Evolutionary conservation across 64 coral and sea anemone species (phyloP).

Genomic region (Cladopsammia gracilis): DNA sequence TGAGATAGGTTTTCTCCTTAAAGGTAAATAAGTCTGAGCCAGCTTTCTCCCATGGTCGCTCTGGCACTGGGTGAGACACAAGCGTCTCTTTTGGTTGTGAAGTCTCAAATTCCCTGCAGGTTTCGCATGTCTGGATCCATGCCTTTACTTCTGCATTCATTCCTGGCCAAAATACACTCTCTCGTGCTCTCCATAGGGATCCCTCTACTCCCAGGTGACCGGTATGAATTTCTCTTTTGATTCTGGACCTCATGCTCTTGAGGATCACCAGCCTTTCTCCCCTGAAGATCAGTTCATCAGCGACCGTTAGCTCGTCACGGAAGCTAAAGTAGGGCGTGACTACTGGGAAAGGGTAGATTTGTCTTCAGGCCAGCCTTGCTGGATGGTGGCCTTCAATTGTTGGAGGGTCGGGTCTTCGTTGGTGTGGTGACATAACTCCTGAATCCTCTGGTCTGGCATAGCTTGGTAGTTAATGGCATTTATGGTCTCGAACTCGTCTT

Average conservation of each 20-base stretch:
- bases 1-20: conserved; percentile 3
- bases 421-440: too few species aligned
- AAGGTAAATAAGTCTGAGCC: background rate
- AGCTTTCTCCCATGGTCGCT: too few species aligned
- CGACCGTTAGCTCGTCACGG: background rate
- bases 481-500: too few species aligned
- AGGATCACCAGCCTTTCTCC: background rate
- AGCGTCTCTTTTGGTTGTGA: conserved; percentile 30
- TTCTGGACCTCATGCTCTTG: background rate
- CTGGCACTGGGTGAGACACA: conserved; percentile 12
- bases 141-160: conserved; percentile 55
- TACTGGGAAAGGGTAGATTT: background rate
- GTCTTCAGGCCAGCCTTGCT: background rate
- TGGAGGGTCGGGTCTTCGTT: too few species aligned
- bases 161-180: conserved; percentile 34
- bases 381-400: too few species aligned
- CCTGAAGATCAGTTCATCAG: background rate
- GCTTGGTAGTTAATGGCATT: too few species aligned
- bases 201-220: background rate
- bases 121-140: conserved; percentile 9
- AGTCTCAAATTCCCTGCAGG: background rate
- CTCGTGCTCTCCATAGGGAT: too few species aligned
- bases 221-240: background rate
- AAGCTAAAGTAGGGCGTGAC: background rate
- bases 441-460: too few species aligned